Conservation (phyloP, 2,113 vertebrate species). For the Protobothrops flavoviridis region DNA sequence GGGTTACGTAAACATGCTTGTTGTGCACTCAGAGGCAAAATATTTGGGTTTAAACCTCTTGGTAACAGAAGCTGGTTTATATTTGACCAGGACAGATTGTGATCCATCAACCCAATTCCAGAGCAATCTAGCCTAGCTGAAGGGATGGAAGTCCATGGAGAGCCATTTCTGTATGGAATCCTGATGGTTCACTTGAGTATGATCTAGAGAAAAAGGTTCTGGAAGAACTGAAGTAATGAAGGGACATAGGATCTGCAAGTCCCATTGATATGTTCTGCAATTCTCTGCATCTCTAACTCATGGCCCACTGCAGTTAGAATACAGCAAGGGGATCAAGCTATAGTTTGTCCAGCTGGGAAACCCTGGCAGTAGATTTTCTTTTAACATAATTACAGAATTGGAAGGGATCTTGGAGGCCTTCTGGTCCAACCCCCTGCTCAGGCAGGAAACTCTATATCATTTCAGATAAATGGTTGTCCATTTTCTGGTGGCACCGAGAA, state of each 20-base stretch:
- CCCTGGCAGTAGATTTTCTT: background rate
- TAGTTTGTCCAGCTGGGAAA: background rate
- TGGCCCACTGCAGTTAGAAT: background rate
- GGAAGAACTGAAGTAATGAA: background rate
- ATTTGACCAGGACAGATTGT: background rate
- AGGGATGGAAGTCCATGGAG: background rate
- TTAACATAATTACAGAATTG: background rate
- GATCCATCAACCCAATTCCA: background rate
- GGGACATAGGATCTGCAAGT: background rate
- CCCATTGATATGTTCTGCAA: background rate
- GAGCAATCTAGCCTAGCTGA: background rate
- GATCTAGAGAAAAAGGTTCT: background rate
- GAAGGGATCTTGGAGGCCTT: background rate
- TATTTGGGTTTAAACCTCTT: background rate
- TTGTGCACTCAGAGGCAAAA: background rate
- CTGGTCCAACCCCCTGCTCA: background rate
- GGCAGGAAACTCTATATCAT: background rate
- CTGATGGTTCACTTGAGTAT: background rate
- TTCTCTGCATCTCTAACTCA: background rate
- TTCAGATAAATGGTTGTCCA: background rate
- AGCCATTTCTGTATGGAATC: background rate
- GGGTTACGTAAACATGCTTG: conserved; percentile 13
- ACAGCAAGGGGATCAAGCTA: background rate
- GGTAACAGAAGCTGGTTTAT: background rate
- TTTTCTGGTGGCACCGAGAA: background rate